Percentiles rank a stretch among this genome's conserved stretches.
phyloP scores from a whole-genome alignment of 2,888 invertebrate species.

The Atethmia centrago region DNA sequence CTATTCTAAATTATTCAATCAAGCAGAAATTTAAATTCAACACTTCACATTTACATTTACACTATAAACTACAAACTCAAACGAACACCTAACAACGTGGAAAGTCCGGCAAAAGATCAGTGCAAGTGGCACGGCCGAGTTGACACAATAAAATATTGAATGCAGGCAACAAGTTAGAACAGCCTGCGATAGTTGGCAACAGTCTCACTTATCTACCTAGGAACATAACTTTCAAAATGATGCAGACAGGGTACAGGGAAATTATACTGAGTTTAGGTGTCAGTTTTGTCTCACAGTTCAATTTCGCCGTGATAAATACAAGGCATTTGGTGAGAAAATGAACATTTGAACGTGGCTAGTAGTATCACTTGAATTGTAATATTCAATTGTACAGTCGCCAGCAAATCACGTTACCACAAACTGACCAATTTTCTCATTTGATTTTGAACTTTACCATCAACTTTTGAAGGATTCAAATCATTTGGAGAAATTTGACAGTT shows the following conservation, averaged over 20 bases:
- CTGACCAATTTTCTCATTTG: too few relatives aligned
- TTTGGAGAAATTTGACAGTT: too few relatives aligned
- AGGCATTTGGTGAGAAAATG: not conserved
- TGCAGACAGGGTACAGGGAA: constrained; percentile 2
- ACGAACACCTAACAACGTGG: not conserved
- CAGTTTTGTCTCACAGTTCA: not conserved
- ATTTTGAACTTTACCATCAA: too few relatives aligned
- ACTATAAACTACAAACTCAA: not conserved
- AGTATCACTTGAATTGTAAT: not conserved
- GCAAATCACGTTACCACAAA: too few relatives aligned
- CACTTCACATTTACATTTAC: constrained; percentile 10
- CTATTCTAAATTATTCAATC: not conserved
- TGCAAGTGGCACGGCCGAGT: not conserved
- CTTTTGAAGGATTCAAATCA: too few relatives aligned
- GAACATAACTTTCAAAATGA: not conserved
- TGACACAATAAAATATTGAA: constrained; percentile 29
- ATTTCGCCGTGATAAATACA: not conserved
- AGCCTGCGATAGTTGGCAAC: constrained; percentile 3
- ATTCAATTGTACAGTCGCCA: too few relatives aligned
- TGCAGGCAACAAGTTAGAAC: constrained; percentile 32
- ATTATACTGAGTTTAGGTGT: constrained; percentile 12
- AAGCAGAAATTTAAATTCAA: not conserved
- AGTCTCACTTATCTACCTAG: not conserved
- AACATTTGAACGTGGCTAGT: not conserved
- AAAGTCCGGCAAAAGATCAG: not conserved